These are phyloP conservation scores for Tethya wilhelma DNA, from an alignment of 37 sponge, comb jelly and placozoan species.

Conservation along the genomic window DNA sequence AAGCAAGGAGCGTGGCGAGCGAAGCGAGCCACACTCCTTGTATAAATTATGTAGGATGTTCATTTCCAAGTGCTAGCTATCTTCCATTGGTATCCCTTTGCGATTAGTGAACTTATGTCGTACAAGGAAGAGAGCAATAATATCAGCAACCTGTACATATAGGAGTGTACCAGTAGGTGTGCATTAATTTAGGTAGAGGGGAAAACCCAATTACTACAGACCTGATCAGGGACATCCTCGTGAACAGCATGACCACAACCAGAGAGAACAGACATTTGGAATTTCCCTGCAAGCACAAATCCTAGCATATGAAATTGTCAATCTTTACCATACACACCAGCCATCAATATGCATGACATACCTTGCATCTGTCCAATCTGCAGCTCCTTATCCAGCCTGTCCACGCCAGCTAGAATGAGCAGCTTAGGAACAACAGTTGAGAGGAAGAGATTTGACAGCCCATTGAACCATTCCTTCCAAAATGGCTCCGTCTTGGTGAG, in stretches of 20 bases:
- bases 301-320: background rate
- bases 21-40: too few relatives aligned
- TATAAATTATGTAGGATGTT: too few relatives aligned
- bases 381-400: constrained; percentile 86
- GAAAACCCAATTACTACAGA: background rate
- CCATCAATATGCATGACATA: background rate
- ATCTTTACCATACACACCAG: background rate
- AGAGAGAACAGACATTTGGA: constrained; percentile 77
- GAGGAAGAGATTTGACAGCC: constrained; percentile 74
- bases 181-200: background rate
- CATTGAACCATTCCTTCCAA: constrained; percentile 91
- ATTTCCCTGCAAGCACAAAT: constrained; percentile 60
- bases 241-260: constrained; percentile 91
- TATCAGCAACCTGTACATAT: constrained; percentile 71
- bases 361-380: constrained; percentile 96
- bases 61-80: too few relatives aligned
- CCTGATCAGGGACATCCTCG: constrained; percentile 91
- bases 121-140: constrained; percentile 51
- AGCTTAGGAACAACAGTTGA: constrained; percentile 66
- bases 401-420: constrained; percentile 87
- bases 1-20: too few relatives aligned
- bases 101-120: constrained; percentile 68
- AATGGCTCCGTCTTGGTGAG: constrained; percentile 78
- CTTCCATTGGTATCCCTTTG: constrained; percentile 54
- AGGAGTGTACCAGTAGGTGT: background rate